Evolutionary conservation across 2,797 vertebrate species (phyloP).

Genomic region (Protonibea diacanthus): DNA sequence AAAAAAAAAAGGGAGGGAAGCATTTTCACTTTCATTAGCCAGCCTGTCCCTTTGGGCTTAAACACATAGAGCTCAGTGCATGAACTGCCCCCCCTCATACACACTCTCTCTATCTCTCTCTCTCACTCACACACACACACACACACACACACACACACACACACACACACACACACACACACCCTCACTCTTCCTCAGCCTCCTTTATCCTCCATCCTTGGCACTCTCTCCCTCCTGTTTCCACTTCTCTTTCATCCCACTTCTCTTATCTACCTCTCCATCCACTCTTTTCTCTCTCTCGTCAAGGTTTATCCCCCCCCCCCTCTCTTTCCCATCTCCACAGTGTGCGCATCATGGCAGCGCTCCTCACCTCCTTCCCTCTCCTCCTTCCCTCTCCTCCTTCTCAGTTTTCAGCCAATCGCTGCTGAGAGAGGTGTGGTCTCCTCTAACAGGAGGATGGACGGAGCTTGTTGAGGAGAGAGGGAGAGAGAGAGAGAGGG

Average conservation of each 20-base stretch:
- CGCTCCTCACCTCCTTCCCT: slow-evolving; percentile 45
- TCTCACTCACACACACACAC: neutral
- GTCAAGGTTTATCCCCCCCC: too few relatives aligned
- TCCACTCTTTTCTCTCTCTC: slow-evolving; percentile 32
- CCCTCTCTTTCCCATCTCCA: slow-evolving; percentile 16
- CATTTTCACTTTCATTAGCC: slow-evolving; percentile 80
- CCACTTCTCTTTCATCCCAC: slow-evolving; percentile 45
- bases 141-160: slow-evolving; percentile 1
- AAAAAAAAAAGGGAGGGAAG: slow-evolving; percentile 48
- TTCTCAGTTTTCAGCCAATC: slow-evolving; percentile 76
- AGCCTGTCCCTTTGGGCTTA: slow-evolving; percentile 73
- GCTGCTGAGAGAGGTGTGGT: slow-evolving; percentile 71
- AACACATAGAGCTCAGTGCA: slow-evolving; percentile 60
- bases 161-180: slow-evolving; percentile 6
- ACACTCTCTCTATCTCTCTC: too few relatives aligned
- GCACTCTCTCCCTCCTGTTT: slow-evolving; percentile 23
- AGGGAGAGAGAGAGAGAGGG: slow-evolving; percentile 48
- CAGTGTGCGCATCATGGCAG: slow-evolving; percentile 41
- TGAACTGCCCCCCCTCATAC: slow-evolving; percentile 31
- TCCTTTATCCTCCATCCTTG: slow-evolving; percentile 39
- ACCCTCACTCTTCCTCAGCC: slow-evolving; percentile 14
- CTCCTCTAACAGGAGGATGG: slow-evolving; percentile 57
- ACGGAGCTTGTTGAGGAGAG: slow-evolving; percentile 64
- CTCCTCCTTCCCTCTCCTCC: slow-evolving; percentile 33
- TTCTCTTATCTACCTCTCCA: slow-evolving; percentile 44